Evolutionary conservation across 2,888 invertebrate genomes (phyloP).

Genomic region (Lucinisca nassula): DNA sequence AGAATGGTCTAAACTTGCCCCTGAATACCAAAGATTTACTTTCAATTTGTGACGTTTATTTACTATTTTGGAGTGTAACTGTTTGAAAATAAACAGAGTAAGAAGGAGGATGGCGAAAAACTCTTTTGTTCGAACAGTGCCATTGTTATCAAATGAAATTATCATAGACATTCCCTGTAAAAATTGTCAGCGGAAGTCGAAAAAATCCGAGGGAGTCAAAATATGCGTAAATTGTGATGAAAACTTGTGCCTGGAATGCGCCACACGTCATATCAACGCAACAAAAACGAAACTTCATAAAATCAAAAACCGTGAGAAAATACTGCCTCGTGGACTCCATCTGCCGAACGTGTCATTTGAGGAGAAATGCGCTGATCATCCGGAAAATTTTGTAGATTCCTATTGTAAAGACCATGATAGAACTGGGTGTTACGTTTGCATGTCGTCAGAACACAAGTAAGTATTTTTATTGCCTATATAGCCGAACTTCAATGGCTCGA

Average conservation of each 20-base stretch:
- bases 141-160: not conserved
- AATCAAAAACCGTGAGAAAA: not conserved
- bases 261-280: not conserved
- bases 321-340: not conserved
- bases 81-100: no score
- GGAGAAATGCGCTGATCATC: not conserved
- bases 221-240: not conserved
- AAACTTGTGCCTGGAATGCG: not conserved
- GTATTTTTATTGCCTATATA: no score
- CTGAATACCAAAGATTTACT: no score
- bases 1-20: no score
- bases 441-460: constrained; percentile 3
- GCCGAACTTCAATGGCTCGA: no score
- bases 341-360: not conserved
- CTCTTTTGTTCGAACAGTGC: not conserved
- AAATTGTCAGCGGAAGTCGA: not conserved
- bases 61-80: no score
- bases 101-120: not conserved
- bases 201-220: not conserved
- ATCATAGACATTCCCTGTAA: not conserved
- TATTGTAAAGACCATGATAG: constrained; percentile 1
- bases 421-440: not conserved
- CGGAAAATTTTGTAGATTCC: not conserved
- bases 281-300: not conserved
- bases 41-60: no score